Evolutionary conservation across 2,888 invertebrate species (phyloP), one percentile per base, ranked within the genome.

Genomic region (Hydroisotoma schaefferi): DNA sequence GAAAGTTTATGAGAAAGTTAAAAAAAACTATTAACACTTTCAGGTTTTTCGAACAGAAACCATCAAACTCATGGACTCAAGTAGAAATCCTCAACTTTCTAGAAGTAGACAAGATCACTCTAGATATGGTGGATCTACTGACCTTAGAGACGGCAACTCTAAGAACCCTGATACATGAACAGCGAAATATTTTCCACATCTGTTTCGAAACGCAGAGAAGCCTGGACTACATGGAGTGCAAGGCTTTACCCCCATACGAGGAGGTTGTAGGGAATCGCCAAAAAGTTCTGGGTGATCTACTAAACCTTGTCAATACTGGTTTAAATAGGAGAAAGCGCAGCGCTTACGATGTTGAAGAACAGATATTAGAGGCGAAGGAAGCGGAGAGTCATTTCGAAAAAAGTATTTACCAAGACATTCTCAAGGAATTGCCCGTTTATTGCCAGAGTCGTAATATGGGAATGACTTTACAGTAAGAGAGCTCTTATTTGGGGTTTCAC

Each of bases 401-500:
- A 15, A 63, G 63, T 27, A 25, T 48, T 28, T 59, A 63, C 27
- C 57, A 56, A 1, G 63, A 59, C 20, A 57, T 63, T 20, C 23
- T 63, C 1, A 57, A 59, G 37, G 48, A 53, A 18, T 20, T 63
- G 22, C 63, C 63, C 4, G 29, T 63, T 29, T 57, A 46, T 43
- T 46, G 28, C 22, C 54, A 56, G 23, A 18, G 27, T 15, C 18
- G 26, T 10, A 15, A 23, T 22, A 18, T 59, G 3, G 59, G 33
- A n/a, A 6, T 63, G 6, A 63, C 59, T 27, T 52, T 63, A 25
- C 63, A 63, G 63, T 63, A 52, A 54, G 55, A n/a, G n/a, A n/a
- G n/a, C n/a, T n/a, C n/a, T n/a, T n/a, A n/a, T n/a, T n/a, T n/a
- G n/a, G n/a, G n/a, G n/a, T 27, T 5, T 4, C 5, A 33, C 33